Conservation (phyloP, 1,140 invertebrate species). For the Cyphomyrmex costatus region DNA sequence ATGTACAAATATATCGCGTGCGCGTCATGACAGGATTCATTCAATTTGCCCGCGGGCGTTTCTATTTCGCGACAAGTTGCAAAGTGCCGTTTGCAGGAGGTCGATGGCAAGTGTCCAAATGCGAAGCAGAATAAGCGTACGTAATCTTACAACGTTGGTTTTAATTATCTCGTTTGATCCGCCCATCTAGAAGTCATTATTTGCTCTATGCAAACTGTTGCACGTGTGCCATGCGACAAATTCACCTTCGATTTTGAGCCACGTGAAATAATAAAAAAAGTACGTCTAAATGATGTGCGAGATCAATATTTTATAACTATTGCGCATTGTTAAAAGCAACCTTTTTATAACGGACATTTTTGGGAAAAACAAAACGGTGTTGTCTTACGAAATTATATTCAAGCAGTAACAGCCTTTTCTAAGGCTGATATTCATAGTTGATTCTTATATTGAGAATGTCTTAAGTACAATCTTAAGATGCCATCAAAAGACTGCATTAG, state of each 20-base stretch:
- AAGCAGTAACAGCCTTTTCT: neutral
- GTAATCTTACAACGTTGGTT: constrained; percentile 50
- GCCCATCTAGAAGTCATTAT: constrained; percentile 37
- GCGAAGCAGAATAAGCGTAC: constrained; percentile 24
- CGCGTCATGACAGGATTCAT: constrained; percentile 22
- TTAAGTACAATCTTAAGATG: no score
- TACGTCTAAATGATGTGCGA: neutral
- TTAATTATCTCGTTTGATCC: constrained; percentile 56
- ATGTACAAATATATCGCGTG: constrained; percentile 25
- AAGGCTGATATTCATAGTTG: no score
- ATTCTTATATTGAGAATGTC: no score
- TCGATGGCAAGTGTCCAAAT: constrained; percentile 55
- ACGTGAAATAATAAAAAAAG: neutral
- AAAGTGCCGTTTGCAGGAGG: constrained; percentile 1
- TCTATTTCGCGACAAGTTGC: constrained; percentile 51
- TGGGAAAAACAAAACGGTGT: neutral
- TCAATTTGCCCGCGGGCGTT: constrained; percentile 36
- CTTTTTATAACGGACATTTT: constrained; percentile 10
- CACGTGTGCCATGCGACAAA: neutral
- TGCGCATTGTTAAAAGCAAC: neutral
- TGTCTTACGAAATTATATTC: neutral
- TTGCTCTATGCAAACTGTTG: constrained; percentile 48
- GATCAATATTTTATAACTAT: neutral
- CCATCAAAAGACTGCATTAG: no score
- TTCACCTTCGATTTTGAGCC: neutral